phyloP scores from a whole-genome alignment of 2,113 vertebrate genomes.

The Lutjanus erythropterus region DNA sequence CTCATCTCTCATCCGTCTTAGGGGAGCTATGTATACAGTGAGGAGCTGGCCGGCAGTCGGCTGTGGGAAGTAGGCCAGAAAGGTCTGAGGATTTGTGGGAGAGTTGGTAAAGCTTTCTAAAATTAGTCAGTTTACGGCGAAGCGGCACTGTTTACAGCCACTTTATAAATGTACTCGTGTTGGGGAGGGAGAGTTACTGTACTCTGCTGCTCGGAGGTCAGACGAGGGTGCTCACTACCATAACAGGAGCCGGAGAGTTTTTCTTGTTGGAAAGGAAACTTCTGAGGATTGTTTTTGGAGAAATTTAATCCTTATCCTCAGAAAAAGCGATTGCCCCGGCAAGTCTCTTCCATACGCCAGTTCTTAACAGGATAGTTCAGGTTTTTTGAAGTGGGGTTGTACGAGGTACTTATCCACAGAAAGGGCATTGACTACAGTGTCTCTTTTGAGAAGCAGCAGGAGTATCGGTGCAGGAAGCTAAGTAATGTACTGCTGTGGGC shows the following conservation, averaged over 20 bases:
- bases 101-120: constrained; percentile 76
- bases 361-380: no score
- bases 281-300: constrained; percentile 15
- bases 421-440: no score
- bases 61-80: constrained; percentile 78
- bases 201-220: constrained; percentile 33
- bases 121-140: constrained; percentile 66
- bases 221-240: constrained; percentile 14
- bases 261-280: background rate
- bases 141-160: constrained; percentile 62
- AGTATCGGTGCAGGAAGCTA: no score
- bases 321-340: background rate
- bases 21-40: constrained; percentile 56
- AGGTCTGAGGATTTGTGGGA: constrained; percentile 78
- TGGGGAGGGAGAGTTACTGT: constrained; percentile 14
- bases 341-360: background rate
- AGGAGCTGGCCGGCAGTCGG: constrained; percentile 43
- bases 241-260: constrained; percentile 5
- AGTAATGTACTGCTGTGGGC: no score
- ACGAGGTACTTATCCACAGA: no score
- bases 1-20: constrained; percentile 58
- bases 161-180: constrained; percentile 48
- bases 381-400: no score
- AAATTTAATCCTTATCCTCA: background rate
- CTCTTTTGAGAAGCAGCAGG: no score